Base-by-base conservation (phyloP, 2,113 vertebrate species). In the Chroicocephalus ridibundus region DNA sequence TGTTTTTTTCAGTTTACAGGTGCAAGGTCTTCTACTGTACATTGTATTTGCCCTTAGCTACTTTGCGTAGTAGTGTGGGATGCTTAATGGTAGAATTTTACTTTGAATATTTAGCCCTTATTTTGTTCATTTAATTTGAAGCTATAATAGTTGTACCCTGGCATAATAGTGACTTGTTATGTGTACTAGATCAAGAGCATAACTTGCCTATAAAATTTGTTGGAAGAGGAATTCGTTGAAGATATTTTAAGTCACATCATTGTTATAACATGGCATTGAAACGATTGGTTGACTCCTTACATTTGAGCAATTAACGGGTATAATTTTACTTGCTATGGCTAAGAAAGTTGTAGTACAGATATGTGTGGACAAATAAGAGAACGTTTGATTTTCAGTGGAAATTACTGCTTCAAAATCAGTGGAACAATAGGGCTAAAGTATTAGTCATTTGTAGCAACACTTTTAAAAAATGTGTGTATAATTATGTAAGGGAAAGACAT, bases 81-180 rank as follows among this genome's bases (percentile, higher is more conserved):
- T 34, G 20, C 71, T 34, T 51, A 58, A 88, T 64, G 93, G 57
- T 76, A 84, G 81, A 96, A 75, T 95, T 77, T 70, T 93, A 87
- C 61, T 31, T 91, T 46, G 47, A 74, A 86, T 80, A 78, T 52
- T 6, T 97, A 98, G 98, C 97, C 98, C 97, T 98, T 98, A 19
- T 64, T 86, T 92, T 90, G 78, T 79, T 84, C 42, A 25, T 94
- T 85, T 74, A 29, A 57, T 72, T 83, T 70, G 88, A 60, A 78
- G 68, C 42, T 60, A 12, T 77, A 66, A 3, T 34, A 70, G 29
- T 40, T 36, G 84, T 71, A 65, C 54, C 66, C 77, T 85, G 75
- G 49, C 0, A 0, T 72, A 57, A 55, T 3, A n/a, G 31, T 71
- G 60, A 61, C 62, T 66, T 47, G 22, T 66, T 57, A 32, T 8